Percentiles rank a stretch among this genome's conserved stretches.
Conservation (phyloP, 2,888 invertebrate genomes). For the Tenodera sinensis region DNA sequence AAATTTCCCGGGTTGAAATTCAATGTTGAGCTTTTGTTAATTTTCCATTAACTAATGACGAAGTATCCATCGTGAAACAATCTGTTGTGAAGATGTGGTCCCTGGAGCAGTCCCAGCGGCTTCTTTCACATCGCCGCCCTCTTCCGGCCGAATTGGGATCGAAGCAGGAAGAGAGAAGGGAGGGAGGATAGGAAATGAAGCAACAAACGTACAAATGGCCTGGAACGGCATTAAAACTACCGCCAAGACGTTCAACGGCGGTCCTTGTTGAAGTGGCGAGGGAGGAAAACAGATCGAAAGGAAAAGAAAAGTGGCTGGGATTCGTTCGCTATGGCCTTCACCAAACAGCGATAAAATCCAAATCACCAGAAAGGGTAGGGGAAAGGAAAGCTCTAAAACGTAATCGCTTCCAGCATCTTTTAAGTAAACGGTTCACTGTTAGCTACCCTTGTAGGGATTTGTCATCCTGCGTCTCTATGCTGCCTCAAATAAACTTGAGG, state of each 20-base stretch:
- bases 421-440: neutral
- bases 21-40: neutral
- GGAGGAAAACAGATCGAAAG: neutral
- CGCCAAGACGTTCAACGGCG: conserved; percentile 37
- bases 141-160: neutral
- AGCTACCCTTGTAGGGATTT: neutral
- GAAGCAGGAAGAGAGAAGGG: conserved; percentile 17
- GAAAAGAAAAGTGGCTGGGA: neutral
- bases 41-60: neutral
- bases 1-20: neutral
- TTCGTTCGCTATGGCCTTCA: neutral
- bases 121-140: neutral
- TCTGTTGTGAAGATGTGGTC: neutral
- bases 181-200: conserved; percentile 43
- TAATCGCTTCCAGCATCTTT: conserved; percentile 4
- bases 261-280: neutral
- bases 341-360: conserved; percentile 29
- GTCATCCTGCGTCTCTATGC: neutral
- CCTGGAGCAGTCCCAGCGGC: neutral
- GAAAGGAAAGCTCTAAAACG: conserved; percentile 4
- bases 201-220: conserved; percentile 47
- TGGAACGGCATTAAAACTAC: conserved; percentile 46
- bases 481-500: neutral
- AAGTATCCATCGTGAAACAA: neutral
- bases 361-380: conserved; percentile 20